phyloP scores from a whole-genome alignment of 2,797 vertebrate genomes.

The Coregonus suidteri region DNA sequence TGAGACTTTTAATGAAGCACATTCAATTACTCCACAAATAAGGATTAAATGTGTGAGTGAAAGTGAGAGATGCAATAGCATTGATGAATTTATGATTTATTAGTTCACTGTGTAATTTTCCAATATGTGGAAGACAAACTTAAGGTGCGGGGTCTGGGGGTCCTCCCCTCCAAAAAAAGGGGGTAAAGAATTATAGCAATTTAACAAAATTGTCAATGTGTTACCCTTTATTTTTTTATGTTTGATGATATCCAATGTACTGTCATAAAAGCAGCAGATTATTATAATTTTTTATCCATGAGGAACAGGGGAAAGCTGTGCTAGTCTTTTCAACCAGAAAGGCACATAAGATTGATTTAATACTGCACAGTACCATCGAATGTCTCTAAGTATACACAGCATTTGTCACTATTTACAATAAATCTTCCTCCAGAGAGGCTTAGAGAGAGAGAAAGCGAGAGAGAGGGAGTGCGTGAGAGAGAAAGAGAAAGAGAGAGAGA shows the following conservation, averaged over 20 bases:
- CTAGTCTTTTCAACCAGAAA: background rate
- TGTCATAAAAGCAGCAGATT: background rate
- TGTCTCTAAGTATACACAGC: conserved; percentile 5
- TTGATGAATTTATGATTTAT: background rate
- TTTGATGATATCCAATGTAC: background rate
- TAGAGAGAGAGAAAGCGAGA: background rate
- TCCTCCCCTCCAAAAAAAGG: no score
- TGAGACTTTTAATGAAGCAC: conserved; percentile 50
- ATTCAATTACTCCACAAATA: conserved; percentile 42
- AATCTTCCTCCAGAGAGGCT: background rate
- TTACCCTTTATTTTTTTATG: background rate
- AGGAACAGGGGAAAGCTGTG: background rate
- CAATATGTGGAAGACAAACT: no score
- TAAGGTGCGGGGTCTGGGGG: no score
- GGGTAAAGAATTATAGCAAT: no score
- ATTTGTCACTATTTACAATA: background rate
- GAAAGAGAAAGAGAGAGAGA: no score
- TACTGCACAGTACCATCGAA: background rate
- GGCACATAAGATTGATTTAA: background rate
- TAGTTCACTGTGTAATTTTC: no score
- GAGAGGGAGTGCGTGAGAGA: background rate
- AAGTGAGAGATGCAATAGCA: background rate
- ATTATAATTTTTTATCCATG: no score
- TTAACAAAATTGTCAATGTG: background rate
- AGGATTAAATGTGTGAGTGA: background rate